phyloP scores from a whole-genome alignment of 2,113 vertebrate genomes.

The Dasyprocta punctata region DNA sequence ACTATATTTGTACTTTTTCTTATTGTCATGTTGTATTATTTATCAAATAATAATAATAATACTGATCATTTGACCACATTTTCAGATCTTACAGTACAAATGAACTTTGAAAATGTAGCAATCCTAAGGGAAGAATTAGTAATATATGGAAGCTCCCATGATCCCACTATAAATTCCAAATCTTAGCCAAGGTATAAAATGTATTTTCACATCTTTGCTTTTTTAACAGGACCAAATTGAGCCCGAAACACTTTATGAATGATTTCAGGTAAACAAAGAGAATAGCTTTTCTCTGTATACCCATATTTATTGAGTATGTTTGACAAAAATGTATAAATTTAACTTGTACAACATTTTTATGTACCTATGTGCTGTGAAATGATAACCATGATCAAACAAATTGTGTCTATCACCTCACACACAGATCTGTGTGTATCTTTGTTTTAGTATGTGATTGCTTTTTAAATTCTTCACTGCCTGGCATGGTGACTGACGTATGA shows the following conservation, averaged over 20 bases:
- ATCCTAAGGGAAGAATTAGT: not conserved
- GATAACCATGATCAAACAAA: not conserved
- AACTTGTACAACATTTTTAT: not conserved
- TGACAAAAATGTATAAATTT: not conserved
- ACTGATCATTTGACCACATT: not conserved
- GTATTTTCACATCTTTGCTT: not conserved
- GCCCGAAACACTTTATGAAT: not conserved
- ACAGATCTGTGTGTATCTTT: not conserved
- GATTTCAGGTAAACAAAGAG: slow-evolving; percentile 28
- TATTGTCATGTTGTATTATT: not conserved
- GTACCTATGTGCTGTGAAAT: not conserved
- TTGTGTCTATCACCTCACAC: not conserved
- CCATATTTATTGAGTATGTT: not conserved
- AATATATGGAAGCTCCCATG: not conserved
- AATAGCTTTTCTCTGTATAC: not conserved
- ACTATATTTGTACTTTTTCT: not conserved
- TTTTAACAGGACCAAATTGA: not conserved
- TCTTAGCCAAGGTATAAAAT: not conserved
- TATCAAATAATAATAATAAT: not conserved
- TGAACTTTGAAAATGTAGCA: not conserved
- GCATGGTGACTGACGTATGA: not conserved
- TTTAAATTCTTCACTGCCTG: not conserved
- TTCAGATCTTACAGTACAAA: not conserved
- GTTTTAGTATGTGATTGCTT: not conserved
- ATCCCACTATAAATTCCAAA: not conserved